Evolutionary conservation across 2,888 invertebrate species (phyloP).

Genomic region (Ormyrus pomaceus): DNA sequence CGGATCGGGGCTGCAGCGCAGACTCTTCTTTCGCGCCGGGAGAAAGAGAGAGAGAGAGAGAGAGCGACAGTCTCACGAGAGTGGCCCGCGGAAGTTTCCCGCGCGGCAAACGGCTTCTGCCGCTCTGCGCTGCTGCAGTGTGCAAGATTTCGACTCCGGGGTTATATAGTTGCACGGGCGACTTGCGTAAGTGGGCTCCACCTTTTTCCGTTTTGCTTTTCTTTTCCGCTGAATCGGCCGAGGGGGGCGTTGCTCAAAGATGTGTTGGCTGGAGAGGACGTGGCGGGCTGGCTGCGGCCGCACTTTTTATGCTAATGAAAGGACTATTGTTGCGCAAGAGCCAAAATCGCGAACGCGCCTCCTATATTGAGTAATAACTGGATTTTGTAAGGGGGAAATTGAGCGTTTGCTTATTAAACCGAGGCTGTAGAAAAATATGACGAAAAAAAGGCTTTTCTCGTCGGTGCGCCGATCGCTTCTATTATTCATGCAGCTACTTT

Average conservation of each 20-base stretch:
- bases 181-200: slow-evolving; percentile 4
- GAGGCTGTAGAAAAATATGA: too few relatives aligned
- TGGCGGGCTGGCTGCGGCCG: not conserved
- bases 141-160: slow-evolving; percentile 11
- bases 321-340: too few relatives aligned
- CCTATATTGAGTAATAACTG: too few relatives aligned
- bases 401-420: too few relatives aligned
- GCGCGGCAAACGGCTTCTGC: too few relatives aligned
- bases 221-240: not conserved
- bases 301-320: slow-evolving; percentile 45
- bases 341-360: too few relatives aligned
- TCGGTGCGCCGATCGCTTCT: too few relatives aligned
- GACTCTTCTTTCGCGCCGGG: not conserved
- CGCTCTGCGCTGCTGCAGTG: not conserved
- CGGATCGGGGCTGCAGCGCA: not conserved
- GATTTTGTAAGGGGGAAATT: too few relatives aligned
- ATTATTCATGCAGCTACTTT: too few relatives aligned
- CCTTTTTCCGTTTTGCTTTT: not conserved
- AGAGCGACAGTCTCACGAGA: not conserved
- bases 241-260: slow-evolving; percentile 10
- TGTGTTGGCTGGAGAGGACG: slow-evolving; percentile 6
- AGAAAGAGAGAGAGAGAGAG: too few relatives aligned
- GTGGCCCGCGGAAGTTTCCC: slow-evolving; percentile 14
- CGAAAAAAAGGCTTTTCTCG: too few relatives aligned
- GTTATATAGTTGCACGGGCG: not conserved